A percentile compares a stretch with the other conserved stretches of the same genome.
Evolutionary conservation across 2,888 invertebrate species (phyloP).

Genomic region (Sphaerophoria taeniata): DNA sequence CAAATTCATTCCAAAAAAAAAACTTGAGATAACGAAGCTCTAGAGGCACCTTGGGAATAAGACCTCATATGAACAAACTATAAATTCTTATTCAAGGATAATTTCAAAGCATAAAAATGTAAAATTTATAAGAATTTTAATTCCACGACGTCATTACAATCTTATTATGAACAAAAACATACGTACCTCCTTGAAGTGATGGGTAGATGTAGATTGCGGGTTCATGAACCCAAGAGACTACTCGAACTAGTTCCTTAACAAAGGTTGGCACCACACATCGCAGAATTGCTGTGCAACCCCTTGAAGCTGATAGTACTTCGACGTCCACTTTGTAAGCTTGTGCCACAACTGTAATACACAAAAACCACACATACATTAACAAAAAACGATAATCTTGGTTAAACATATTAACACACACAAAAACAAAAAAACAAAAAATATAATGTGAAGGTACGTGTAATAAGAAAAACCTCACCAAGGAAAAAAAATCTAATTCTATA

Average conservation of each 20-base stretch:
- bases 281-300: slow-evolving; percentile 89
- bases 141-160: no score
- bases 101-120: no score
- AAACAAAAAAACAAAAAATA: slow-evolving; percentile 26
- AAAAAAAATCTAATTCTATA: slow-evolving; percentile 47
- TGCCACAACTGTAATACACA: slow-evolving; percentile 85
- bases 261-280: slow-evolving; percentile 89
- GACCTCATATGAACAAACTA: no score
- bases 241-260: slow-evolving; percentile 89
- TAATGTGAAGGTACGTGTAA: not conserved
- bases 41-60: no score
- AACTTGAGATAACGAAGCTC: no score
- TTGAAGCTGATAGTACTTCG: slow-evolving; percentile 87
- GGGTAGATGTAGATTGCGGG: slow-evolving; percentile 89
- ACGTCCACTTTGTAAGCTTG: slow-evolving; percentile 90
- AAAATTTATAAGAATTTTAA: no score
- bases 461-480: slow-evolving; percentile 18
- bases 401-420: slow-evolving; percentile 32
- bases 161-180: slow-evolving; percentile 12
- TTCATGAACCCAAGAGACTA: slow-evolving; percentile 90
- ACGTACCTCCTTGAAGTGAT: slow-evolving; percentile 89
- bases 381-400: slow-evolving; percentile 32
- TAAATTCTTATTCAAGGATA: no score
- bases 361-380: slow-evolving; percentile 5
- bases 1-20: no score